Percentiles rank a stretch among this genome's conserved stretches.
Conservation (phyloP, 2,888 invertebrate species). For the Portevinia maculata region DNA sequence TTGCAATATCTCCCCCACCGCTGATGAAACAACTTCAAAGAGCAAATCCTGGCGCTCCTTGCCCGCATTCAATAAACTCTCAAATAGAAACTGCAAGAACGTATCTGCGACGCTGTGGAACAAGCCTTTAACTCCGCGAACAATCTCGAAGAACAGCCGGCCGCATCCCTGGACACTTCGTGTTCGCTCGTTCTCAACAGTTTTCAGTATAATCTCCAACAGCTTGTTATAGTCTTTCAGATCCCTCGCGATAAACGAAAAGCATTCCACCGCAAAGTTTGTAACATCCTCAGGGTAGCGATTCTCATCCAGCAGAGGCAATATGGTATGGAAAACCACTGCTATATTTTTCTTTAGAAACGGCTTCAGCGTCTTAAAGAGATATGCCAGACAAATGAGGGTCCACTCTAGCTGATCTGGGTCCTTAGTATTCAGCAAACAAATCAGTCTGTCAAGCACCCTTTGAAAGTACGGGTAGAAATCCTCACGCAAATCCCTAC, state of each 20-base stretch:
- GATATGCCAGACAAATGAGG: slow-evolving; percentile 92
- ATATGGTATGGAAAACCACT: slow-evolving; percentile 87
- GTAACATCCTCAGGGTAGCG: slow-evolving; percentile 91
- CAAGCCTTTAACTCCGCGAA: slow-evolving; percentile 91
- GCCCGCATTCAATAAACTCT: slow-evolving; percentile 84
- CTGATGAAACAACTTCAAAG: slow-evolving; percentile 87
- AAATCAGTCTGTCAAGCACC: slow-evolving; percentile 89
- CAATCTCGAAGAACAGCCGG: slow-evolving; percentile 93
- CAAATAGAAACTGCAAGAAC: slow-evolving; percentile 87
- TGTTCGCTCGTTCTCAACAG: slow-evolving; percentile 87
- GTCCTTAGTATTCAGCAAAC: slow-evolving; percentile 89
- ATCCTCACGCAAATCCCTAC: slow-evolving; percentile 93
- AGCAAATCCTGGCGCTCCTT: slow-evolving; percentile 77
- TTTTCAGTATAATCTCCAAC: slow-evolving; percentile 87
- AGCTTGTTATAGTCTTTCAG: slow-evolving; percentile 91
- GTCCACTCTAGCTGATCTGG: slow-evolving; percentile 93
- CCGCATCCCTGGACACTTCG: slow-evolving; percentile 92
- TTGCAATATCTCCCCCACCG: slow-evolving; percentile 86
- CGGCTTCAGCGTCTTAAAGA: slow-evolving; percentile 95
- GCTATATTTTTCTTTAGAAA: slow-evolving; percentile 91
- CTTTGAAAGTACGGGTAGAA: slow-evolving; percentile 93
- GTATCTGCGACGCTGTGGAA: slow-evolving; percentile 92
- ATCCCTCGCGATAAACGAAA: slow-evolving; percentile 96
- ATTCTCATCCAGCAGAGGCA: slow-evolving; percentile 90
- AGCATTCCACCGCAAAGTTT: slow-evolving; percentile 97